phyloP scores from a whole-genome alignment of 2,113 vertebrate species.

The Crotalus helleri region DNA sequence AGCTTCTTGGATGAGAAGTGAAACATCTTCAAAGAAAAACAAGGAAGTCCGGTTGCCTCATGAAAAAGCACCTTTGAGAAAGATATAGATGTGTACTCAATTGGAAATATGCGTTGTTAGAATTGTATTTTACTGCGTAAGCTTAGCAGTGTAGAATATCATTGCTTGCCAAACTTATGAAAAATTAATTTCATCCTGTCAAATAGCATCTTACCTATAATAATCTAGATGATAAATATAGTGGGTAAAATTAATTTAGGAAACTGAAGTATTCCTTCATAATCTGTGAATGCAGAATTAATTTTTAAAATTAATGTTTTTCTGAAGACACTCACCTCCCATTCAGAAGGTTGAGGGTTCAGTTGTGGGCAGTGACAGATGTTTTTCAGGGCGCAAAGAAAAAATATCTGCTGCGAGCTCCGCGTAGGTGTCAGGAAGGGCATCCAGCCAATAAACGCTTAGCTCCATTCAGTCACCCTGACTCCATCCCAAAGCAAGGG shows the following conservation, averaged over 20 bases:
- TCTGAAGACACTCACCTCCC: neutral
- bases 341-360: neutral
- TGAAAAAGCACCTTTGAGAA: too few relatives aligned
- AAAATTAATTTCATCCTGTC: slow-evolving; percentile 9
- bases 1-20: too few relatives aligned
- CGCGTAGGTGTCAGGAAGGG: neutral
- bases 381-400: neutral
- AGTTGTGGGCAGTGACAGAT: neutral
- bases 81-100: neutral
- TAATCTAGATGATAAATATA: neutral
- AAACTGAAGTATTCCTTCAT: neutral
- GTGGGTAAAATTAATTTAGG: neutral
- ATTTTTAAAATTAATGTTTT: neutral
- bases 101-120: neutral
- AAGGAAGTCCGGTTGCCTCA: too few relatives aligned
- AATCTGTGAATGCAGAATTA: neutral
- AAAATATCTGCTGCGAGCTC: neutral
- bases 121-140: neutral
- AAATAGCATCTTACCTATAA: neutral
- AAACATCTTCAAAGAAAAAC: too few relatives aligned
- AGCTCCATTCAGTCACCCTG: neutral
- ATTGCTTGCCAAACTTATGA: slow-evolving; percentile 9
- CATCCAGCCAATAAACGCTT: neutral
- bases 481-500: neutral
- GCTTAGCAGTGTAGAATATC: slow-evolving; percentile 1